Evolutionary conservation across 2,888 invertebrate species (phyloP).

Genomic region (Hydrotaea cyrtoneurina): DNA sequence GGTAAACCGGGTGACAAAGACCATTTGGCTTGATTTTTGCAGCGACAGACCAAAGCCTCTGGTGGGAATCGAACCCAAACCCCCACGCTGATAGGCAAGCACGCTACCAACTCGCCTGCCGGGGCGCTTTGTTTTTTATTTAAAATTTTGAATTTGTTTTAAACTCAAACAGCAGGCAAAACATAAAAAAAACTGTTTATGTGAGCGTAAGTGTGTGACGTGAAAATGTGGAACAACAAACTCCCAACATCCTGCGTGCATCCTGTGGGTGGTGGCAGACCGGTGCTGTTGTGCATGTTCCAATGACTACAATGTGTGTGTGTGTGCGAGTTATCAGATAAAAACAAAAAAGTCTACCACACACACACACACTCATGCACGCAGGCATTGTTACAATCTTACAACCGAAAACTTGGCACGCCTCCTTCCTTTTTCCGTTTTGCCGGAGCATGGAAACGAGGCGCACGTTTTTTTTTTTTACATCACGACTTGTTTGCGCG

Average conservation of each 20-base stretch:
- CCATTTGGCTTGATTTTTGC: too few relatives aligned
- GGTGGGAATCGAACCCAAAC: too few relatives aligned
- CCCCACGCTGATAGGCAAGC: too few relatives aligned
- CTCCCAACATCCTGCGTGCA: constrained; percentile 73
- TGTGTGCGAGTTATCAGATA: constrained; percentile 47
- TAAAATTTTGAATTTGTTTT: neutral
- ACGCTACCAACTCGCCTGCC: too few relatives aligned
- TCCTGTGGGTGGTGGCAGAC: constrained; percentile 73
- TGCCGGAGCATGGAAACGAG: neutral
- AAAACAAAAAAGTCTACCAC: constrained; percentile 53
- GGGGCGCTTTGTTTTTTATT: neutral
- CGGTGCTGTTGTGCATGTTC: constrained; percentile 26
- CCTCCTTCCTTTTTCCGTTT: constrained; percentile 64
- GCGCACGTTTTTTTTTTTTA: constrained; percentile 39
- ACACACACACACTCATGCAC: constrained; percentile 25
- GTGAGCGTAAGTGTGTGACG: neutral
- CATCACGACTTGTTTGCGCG: constrained; percentile 30
- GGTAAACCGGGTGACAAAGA: too few relatives aligned
- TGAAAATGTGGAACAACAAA: constrained; percentile 58
- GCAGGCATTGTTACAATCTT: constrained; percentile 25
- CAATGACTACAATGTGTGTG: neutral
- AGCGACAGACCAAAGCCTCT: too few relatives aligned
- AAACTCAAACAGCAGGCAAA: constrained; percentile 4
- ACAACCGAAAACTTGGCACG: constrained; percentile 57
- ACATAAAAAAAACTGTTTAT: constrained; percentile 23